Percentiles rank a stretch among this genome's conserved stretches.
Conservation (phyloP, 1,140 invertebrate species). For the Proctacanthus coquilletti region DNA sequence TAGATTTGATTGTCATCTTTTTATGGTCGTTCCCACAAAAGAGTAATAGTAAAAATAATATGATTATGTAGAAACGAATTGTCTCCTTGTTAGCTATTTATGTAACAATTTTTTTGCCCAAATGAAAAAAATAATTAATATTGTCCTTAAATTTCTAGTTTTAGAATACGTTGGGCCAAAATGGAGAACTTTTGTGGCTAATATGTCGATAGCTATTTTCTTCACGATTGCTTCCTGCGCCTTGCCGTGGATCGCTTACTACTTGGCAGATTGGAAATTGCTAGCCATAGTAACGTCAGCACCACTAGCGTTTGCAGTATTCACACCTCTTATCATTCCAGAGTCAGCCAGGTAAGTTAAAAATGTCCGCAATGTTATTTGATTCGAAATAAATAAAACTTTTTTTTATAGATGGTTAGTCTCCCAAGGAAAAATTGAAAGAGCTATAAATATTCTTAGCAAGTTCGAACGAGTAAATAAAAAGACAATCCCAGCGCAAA, state of each 20-base stretch:
- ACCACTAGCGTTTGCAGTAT: slow-evolving; percentile 49
- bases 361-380: slow-evolving; percentile 6
- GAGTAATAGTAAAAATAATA: too few relatives aligned
- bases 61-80: too few relatives aligned
- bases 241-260: slow-evolving; percentile 69
- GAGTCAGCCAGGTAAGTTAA: slow-evolving; percentile 55
- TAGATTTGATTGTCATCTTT: background rate
- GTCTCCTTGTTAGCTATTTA: too few relatives aligned
- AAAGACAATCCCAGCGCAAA: slow-evolving; percentile 49
- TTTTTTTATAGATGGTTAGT: slow-evolving; percentile 53
- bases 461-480: slow-evolving; percentile 68
- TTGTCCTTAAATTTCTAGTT: slow-evolving; percentile 37
- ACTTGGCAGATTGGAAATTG: slow-evolving; percentile 56
- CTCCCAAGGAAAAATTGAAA: slow-evolving; percentile 62
- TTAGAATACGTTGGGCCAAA: slow-evolving; percentile 76
- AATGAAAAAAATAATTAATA: background rate
- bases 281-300: slow-evolving; percentile 56
- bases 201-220: slow-evolving; percentile 79
- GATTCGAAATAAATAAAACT: slow-evolving; percentile 1
- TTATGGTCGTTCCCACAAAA: background rate
- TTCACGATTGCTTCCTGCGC: slow-evolving; percentile 63
- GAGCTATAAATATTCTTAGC: slow-evolving; percentile 57
- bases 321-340: slow-evolving; percentile 59
- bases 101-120: background rate
- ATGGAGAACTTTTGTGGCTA: slow-evolving; percentile 74